A percentile compares a stretch with the other conserved stretches of the same genome.
Evolutionary conservation across 2,888 invertebrate genomes (phyloP).

Genomic region (Rotaria socialis): DNA sequence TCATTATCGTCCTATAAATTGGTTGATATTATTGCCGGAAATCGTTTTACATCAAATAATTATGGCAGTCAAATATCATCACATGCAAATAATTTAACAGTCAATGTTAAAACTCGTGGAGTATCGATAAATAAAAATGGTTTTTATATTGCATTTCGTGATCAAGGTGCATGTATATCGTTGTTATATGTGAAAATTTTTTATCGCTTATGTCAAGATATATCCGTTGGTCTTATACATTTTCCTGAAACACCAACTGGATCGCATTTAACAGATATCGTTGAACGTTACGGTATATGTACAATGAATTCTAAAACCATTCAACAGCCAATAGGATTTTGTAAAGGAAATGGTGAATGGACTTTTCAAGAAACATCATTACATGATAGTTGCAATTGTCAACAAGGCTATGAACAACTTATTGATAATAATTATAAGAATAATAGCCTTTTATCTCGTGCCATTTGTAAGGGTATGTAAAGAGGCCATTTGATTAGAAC

Average conservation of each 20-base stretch:
- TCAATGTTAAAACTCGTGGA: slow-evolving; percentile 37
- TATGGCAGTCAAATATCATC: neutral
- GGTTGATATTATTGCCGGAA: slow-evolving; percentile 44
- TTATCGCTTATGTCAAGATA: slow-evolving; percentile 40
- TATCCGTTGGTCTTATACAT: slow-evolving; percentile 25
- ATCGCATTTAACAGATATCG: slow-evolving; percentile 43
- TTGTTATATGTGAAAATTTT: slow-evolving; percentile 41
- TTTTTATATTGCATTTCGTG: slow-evolving; percentile 44
- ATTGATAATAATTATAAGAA: neutral
- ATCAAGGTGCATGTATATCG: slow-evolving; percentile 46
- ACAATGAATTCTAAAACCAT: slow-evolving; percentile 38
- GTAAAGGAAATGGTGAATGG: slow-evolving; percentile 42
- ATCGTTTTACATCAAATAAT: slow-evolving; percentile 39
- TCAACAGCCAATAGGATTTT: slow-evolving; percentile 36
- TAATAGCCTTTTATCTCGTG: slow-evolving; percentile 17
- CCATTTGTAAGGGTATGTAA: slow-evolving; percentile 32
- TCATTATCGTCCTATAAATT: slow-evolving; percentile 37
- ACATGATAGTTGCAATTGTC: slow-evolving; percentile 27
- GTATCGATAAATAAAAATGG: slow-evolving; percentile 39
- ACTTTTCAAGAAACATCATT: slow-evolving; percentile 32
- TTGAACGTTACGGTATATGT: slow-evolving; percentile 40
- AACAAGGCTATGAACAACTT: slow-evolving; percentile 24
- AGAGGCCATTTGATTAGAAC: neutral
- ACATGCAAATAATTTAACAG: slow-evolving; percentile 32
- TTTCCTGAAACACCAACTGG: slow-evolving; percentile 45